A percentile compares a stretch with the other conserved stretches of the same genome.
These are phyloP conservation scores for Notamacropus eugenii DNA, from an alignment of 2,797 vertebrate genomes.

Conservation along the genomic window DNA sequence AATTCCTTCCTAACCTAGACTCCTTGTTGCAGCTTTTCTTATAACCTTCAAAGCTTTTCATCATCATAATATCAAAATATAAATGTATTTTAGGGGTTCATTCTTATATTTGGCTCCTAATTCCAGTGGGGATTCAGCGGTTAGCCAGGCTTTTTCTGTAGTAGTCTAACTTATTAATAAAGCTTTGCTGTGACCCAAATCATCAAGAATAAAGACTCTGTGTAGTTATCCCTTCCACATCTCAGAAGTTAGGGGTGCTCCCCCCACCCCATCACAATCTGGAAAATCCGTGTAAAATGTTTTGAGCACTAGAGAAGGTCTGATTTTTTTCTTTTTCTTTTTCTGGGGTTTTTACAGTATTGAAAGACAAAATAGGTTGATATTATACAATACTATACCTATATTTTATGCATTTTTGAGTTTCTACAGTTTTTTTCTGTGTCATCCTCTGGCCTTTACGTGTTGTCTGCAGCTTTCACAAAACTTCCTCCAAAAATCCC, in stretches of 20 bases:
- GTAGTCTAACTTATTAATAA: background rate
- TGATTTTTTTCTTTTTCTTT: background rate
- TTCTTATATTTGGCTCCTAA: background rate
- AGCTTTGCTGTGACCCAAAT: background rate
- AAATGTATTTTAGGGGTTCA: background rate
- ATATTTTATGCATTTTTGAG: background rate
- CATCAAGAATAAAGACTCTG: background rate
- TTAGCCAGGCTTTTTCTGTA: background rate
- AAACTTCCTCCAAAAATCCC: background rate
- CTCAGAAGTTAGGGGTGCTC: background rate
- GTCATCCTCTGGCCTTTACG: background rate
- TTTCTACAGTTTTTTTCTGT: background rate
- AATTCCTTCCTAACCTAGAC: background rate
- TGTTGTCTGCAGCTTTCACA: too few relatives aligned
- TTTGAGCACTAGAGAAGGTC: too few relatives aligned
- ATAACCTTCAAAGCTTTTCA: background rate
- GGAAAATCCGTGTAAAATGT: too few relatives aligned
- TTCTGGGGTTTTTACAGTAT: background rate
- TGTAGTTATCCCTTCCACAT: background rate
- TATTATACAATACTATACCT: background rate
- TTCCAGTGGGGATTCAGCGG: slow-evolving; percentile 2
- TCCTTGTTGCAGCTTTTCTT: background rate
- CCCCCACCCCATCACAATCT: too few relatives aligned
- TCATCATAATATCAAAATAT: background rate
- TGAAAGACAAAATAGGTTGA: background rate